Percentiles rank a stretch among this genome's conserved stretches.
phyloP scores from a whole-genome alignment of 2,113 vertebrate genomes.

The Mustelus asterias region DNA sequence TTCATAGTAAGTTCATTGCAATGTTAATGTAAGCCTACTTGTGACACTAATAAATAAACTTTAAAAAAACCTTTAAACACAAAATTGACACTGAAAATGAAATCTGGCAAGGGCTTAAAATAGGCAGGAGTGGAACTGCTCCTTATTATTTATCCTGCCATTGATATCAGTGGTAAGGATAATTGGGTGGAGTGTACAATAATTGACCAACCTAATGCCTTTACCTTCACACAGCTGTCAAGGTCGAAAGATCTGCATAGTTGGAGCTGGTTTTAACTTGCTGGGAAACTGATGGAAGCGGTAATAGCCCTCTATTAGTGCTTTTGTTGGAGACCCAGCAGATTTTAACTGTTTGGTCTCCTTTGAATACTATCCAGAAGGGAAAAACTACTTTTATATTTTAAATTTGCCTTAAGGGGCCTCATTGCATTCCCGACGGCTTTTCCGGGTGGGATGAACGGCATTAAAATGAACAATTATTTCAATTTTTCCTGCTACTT shows the following conservation, averaged over 20 bases:
- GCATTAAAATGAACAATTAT: not conserved
- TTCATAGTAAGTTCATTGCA: too few relatives aligned
- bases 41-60: too few relatives aligned
- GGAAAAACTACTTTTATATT: not conserved
- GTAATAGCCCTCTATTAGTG: not conserved
- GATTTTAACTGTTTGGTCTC: not conserved
- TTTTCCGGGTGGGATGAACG: not conserved
- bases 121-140: not conserved
- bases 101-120: not conserved
- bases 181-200: not conserved
- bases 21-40: too few relatives aligned
- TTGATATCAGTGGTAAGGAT: not conserved
- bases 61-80: too few relatives aligned
- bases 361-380: not conserved
- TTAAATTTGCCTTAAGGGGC: too few relatives aligned
- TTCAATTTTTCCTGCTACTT: not conserved
- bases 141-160: not conserved
- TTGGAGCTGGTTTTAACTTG: not conserved
- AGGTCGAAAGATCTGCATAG: not conserved
- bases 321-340: not conserved
- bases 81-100: not conserved
- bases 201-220: not conserved
- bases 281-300: too few relatives aligned
- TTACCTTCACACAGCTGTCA: not conserved
- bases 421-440: not conserved